Percentiles rank a stretch among this genome's conserved stretches.
These are phyloP conservation scores for Campoletis sonorensis DNA, from an alignment of 1,140 invertebrate genomes.

Conservation along the genomic window DNA sequence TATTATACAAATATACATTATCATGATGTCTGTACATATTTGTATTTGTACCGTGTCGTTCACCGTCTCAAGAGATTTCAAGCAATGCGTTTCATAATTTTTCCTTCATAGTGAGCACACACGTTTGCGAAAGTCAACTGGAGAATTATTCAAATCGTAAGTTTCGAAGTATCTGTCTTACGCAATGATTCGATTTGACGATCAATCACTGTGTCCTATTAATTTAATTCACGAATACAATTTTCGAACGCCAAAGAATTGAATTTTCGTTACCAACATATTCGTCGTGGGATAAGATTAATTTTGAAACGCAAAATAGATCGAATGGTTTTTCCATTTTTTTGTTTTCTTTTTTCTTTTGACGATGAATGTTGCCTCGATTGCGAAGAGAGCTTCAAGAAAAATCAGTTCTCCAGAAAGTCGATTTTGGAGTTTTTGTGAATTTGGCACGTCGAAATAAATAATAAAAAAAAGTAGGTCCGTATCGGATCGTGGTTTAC, in stretches of 20 bases:
- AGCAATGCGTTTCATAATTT: slow-evolving; percentile 2
- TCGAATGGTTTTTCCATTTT: too few relatives aligned
- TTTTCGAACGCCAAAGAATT: too few relatives aligned
- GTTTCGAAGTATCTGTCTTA: not conserved
- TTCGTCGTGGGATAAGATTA: too few relatives aligned
- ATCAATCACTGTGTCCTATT: not conserved
- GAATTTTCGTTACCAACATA: too few relatives aligned
- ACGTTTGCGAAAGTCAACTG: not conserved
- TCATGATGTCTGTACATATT: not conserved
- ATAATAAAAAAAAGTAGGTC: slow-evolving; percentile 43
- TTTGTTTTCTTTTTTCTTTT: too few relatives aligned
- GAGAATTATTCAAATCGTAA: not conserved
- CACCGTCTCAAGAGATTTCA: not conserved
- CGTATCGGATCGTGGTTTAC: not conserved
- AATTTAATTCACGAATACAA: too few relatives aligned
- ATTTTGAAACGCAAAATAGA: too few relatives aligned
- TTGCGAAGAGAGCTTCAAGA: too few relatives aligned
- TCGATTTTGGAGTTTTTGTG: too few relatives aligned
- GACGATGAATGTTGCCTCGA: too few relatives aligned
- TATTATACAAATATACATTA: not conserved
- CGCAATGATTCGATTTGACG: too few relatives aligned
- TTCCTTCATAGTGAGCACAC: not conserved
- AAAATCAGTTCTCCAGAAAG: too few relatives aligned
- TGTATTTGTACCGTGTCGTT: not conserved
- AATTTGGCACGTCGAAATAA: not conserved